These are phyloP conservation scores for Eulithis testata DNA, from an alignment of 2,888 invertebrate species.

Conservation along the genomic window DNA sequence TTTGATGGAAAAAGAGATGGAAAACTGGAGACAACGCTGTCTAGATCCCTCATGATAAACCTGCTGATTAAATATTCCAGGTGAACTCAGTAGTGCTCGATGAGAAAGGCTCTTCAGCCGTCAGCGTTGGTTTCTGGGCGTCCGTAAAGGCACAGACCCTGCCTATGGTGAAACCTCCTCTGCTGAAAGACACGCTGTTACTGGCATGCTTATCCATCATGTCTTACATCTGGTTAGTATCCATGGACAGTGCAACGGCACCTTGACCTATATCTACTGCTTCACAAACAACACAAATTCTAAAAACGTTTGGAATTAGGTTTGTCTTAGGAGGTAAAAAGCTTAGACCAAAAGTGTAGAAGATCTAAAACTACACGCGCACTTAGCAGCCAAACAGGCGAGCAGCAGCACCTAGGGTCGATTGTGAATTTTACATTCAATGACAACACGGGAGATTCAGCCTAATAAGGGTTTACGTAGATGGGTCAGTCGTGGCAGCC, in stretches of 20 bases:
- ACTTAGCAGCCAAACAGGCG: too few relatives aligned
- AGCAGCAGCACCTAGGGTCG: too few relatives aligned
- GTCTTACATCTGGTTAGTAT: conserved; percentile 72
- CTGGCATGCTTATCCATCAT: conserved; percentile 69
- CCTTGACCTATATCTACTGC: neutral
- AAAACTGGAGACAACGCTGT: too few relatives aligned
- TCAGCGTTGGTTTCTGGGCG: conserved; percentile 46
- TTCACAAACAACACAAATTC: neutral
- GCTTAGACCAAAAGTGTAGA: too few relatives aligned
- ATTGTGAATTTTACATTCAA: too few relatives aligned
- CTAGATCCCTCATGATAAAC: neutral
- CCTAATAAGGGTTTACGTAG: too few relatives aligned
- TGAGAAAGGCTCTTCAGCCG: conserved; percentile 38
- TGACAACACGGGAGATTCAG: too few relatives aligned
- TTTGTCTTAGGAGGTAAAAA: too few relatives aligned
- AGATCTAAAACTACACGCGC: too few relatives aligned
- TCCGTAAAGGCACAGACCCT: conserved; percentile 72
- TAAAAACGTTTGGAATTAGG: too few relatives aligned
- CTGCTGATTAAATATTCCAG: conserved; percentile 28
- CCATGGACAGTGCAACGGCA: neutral
- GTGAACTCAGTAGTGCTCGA: conserved; percentile 46
- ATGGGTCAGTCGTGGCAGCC: too few relatives aligned
- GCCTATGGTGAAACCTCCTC: conserved; percentile 75
- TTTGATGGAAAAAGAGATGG: too few relatives aligned
- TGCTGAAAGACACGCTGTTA: conserved; percentile 45